Conservation (phyloP, 2,113 vertebrate species). For the Corvus moneduloides region DNA sequence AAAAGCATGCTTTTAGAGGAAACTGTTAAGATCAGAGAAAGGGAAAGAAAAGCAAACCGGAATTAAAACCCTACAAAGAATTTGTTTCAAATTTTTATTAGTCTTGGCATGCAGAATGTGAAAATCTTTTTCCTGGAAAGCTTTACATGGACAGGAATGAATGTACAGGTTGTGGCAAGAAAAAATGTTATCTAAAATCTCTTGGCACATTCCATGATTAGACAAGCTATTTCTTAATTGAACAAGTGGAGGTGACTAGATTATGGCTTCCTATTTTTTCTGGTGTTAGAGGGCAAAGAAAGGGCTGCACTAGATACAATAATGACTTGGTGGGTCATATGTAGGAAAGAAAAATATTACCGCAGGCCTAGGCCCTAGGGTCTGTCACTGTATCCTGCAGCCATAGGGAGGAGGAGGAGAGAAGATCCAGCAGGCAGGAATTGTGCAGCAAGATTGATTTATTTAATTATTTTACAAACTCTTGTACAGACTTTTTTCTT, state of each 20-base stretch:
- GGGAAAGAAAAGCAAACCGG: neutral
- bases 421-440: too few species aligned
- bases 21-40: neutral
- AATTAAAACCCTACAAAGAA: neutral
- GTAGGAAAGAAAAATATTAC: neutral
- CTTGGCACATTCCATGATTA: neutral
- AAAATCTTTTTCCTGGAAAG: neutral
- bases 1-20: neutral
- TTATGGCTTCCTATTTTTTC: neutral
- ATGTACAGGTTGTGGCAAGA: neutral
- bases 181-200: neutral
- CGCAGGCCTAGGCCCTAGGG: too few species aligned
- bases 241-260: neutral
- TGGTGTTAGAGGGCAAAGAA: neutral
- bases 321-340: neutral
- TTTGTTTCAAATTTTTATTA: neutral
- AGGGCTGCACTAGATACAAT: neutral
- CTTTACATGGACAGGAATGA: neutral
- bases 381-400: too few species aligned
- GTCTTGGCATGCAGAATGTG: neutral
- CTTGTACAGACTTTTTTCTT: too few species aligned
- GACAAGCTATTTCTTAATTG: neutral
- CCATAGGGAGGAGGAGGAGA: too few species aligned
- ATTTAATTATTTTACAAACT: too few species aligned
- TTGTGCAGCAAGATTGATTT: too few species aligned